phyloP scores from a whole-genome alignment of 2,888 invertebrate species.

The Drosophila paramelanica region DNA sequence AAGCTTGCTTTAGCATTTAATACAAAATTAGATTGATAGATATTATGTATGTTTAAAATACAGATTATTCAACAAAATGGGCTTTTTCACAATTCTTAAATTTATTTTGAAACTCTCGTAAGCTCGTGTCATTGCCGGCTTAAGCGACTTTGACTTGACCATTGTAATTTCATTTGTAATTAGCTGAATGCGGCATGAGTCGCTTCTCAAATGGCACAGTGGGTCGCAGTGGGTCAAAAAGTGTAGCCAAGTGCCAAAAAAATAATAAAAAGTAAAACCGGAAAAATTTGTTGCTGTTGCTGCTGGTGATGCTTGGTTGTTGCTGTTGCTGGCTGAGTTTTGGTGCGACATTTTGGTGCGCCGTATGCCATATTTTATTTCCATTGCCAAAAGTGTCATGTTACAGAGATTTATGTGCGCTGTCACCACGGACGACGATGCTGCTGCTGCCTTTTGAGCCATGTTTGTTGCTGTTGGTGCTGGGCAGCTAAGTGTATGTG shows the following conservation, averaged over 20 bases:
- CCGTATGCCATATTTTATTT: constrained; percentile 84
- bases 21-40: no score
- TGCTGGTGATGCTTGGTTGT: constrained; percentile 27
- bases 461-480: constrained; percentile 49
- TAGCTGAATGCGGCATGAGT: constrained; percentile 70
- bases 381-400: constrained; percentile 85
- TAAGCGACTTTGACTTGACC: constrained; percentile 39
- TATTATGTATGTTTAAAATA: no score
- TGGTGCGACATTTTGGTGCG: constrained; percentile 82
- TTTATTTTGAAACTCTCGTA: background rate
- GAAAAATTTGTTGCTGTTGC: constrained; percentile 29
- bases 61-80: no score
- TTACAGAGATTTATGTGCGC: constrained; percentile 84
- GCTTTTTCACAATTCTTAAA: no score
- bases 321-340: constrained; percentile 44
- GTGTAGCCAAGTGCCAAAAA: constrained; percentile 49
- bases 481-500: constrained; percentile 5
- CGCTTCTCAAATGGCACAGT: constrained; percentile 67
- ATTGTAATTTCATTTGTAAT: constrained; percentile 78
- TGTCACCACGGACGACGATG: constrained; percentile 71
- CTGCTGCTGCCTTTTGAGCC: constrained; percentile 61
- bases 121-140: constrained; percentile 41
- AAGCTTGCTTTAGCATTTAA: no score
- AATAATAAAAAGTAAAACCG: background rate
- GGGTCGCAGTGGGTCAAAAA: constrained; percentile 47